Evolutionary conservation across 2,113 vertebrate species (phyloP).

Genomic region (Nesogale talazaci): DNA sequence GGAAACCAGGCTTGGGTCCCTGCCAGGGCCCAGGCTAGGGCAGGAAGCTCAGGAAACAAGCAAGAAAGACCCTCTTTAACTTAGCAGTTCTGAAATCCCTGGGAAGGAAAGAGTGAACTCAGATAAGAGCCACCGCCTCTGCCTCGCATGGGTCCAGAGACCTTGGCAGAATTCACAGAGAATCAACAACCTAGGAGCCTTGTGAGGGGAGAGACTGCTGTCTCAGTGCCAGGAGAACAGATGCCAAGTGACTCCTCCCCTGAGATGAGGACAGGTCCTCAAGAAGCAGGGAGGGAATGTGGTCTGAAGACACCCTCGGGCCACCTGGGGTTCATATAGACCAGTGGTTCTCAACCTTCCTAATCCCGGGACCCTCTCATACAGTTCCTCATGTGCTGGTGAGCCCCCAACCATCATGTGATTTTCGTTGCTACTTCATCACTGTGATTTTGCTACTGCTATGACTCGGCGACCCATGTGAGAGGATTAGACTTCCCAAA

Average conservation of each 20-base stretch:
- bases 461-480: too few relatives aligned
- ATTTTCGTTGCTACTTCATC: too few relatives aligned
- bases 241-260: neutral
- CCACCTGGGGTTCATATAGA: neutral
- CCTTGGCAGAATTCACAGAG: neutral
- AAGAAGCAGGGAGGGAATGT: neutral
- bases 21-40: constrained; percentile 51
- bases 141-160: neutral
- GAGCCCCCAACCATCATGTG: too few relatives aligned
- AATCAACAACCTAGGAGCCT: neutral
- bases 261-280: neutral
- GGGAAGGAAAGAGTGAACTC: constrained; percentile 53
- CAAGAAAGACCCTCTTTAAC: constrained; percentile 51
- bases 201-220: neutral
- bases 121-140: neutral
- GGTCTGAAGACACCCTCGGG: neutral
- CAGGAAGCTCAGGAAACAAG: constrained; percentile 72
- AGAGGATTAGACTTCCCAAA: too few relatives aligned
- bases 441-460: too few relatives aligned
- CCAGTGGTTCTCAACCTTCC: too few relatives aligned
- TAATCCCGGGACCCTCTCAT: too few relatives aligned
- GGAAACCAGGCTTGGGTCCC: constrained; percentile 71
- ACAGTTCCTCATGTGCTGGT: too few relatives aligned
- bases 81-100: constrained; percentile 60
- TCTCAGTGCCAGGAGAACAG: constrained; percentile 13